A percentile compares a stretch with the other conserved stretches of the same genome.
Conservation (phyloP, 1,140 invertebrate genomes). For the Hirudo medicinalis region DNA sequence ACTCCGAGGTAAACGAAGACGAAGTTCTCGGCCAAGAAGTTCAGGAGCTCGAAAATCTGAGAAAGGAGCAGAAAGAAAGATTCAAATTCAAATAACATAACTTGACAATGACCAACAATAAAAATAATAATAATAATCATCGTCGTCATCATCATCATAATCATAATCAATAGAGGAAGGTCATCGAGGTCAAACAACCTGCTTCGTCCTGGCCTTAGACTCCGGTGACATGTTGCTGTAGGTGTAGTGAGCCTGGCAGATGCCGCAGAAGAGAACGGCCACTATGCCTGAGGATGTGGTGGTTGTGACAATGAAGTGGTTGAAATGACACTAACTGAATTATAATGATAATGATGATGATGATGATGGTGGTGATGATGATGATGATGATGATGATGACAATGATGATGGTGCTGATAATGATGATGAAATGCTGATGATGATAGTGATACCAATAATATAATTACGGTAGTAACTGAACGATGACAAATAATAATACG, state of each 20-base stretch:
- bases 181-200: conserved; percentile 31
- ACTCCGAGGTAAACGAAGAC: conserved; percentile 98
- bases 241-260: conserved; percentile 97
- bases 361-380: not conserved
- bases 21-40: conserved; percentile 95
- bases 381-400: conserved; percentile 8
- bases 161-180: not conserved
- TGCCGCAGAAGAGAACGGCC: conserved; percentile 92
- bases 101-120: too few relatives aligned
- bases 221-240: conserved; percentile 84
- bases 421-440: too few relatives aligned
- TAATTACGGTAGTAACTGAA: too few relatives aligned
- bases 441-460: too few relatives aligned
- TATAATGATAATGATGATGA: not conserved
- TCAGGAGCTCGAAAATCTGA: conserved; percentile 82
- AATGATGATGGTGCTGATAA: not conserved
- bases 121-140: not conserved
- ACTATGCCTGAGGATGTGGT: conserved; percentile 58
- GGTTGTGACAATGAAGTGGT: too few relatives aligned
- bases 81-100: too few relatives aligned
- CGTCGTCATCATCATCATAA: not conserved
- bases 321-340: not conserved
- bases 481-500: too few relatives aligned
- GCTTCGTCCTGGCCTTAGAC: conserved; percentile 76
- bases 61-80: conserved; percentile 20